Evolutionary conservation across 1,140 invertebrate species (phyloP).

Genomic region (Asobara japonica): DNA sequence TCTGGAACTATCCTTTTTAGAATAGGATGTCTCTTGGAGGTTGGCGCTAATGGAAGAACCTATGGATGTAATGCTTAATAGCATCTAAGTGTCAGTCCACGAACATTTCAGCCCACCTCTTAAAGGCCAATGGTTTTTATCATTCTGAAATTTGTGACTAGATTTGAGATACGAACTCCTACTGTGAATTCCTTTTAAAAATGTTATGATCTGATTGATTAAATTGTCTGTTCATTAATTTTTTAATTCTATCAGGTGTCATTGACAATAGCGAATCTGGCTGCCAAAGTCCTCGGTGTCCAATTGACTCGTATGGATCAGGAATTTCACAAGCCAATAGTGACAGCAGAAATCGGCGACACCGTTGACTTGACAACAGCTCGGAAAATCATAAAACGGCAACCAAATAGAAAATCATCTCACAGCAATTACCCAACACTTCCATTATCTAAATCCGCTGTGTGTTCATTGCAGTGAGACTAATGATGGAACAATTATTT

Average conservation of each 20-base stretch:
- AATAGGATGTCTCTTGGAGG: too few relatives aligned
- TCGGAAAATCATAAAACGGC: slow-evolving; percentile 54
- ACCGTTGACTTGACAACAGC: slow-evolving; percentile 55
- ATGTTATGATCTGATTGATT: too few relatives aligned
- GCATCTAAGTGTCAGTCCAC: too few relatives aligned
- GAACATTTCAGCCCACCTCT: too few relatives aligned
- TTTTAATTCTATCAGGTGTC: slow-evolving; percentile 63
- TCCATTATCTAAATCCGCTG: slow-evolving; percentile 52
- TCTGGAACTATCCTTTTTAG: too few relatives aligned
- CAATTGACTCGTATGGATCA: slow-evolving; percentile 73
- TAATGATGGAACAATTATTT: slow-evolving; percentile 8
- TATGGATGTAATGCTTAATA: too few relatives aligned
- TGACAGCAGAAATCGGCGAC: slow-evolving; percentile 73
- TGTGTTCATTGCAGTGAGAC: slow-evolving; percentile 55
- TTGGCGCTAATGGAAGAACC: too few relatives aligned
- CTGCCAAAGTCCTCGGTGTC: slow-evolving; percentile 74
- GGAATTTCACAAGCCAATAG: slow-evolving; percentile 74
- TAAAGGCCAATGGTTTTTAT: too few relatives aligned
- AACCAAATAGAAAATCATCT: slow-evolving; percentile 55
- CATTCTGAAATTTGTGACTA: too few relatives aligned
- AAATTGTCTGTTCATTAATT: slow-evolving; percentile 9
- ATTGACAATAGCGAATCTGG: slow-evolving; percentile 73
- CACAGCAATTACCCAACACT: slow-evolving; percentile 49
- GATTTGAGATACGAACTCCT: too few relatives aligned
- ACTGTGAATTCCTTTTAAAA: too few relatives aligned